Evolutionary conservation across 2,797 vertebrate genomes (phyloP), one percentile per base, ranked within the genome.

Genomic region (Allochrocebus solatus): DNA sequence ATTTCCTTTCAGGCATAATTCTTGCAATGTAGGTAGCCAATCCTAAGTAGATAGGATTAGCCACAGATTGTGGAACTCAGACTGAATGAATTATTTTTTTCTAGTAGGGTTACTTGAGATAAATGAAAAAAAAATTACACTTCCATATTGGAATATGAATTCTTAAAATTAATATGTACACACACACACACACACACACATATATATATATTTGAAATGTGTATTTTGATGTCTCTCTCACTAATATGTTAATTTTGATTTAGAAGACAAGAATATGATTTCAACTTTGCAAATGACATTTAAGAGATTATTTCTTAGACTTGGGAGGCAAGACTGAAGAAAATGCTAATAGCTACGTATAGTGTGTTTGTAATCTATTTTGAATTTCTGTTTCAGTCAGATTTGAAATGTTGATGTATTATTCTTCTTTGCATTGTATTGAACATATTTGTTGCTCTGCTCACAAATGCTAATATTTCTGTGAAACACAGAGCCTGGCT

Each of bases 321-420:
- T 96, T 57, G 4, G 55, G 84, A 93, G 88, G 13, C 39, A 95
- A 59, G 59, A 50, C 48, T 59, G 36, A 94, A 97, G 67, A 70
- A 92, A 86, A 86, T 70, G 93, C 24, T 83, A 87, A 33, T 50
- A 33, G 41, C 46, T 76, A n/a, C 11, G n/a, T 22, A 70, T 57
- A 88, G 4, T 87, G 12, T 75, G 28, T 80, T 93, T 97, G 93
- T 67, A 82, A 88, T 97, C 67, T 93, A 43, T 74, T 97, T 96
- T 96, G 74, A 97, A 97, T 95, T 95, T 93, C 87, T 95, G 72
- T 59, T 88, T 90, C 36, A 59, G 57, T 94, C 55, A 67, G 55
- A 88, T 84, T 22, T 75, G 92, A 93, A 86, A 80, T 93, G 57
- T 64, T 82, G 80, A 70, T 91, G 70, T 78, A 43, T 41, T 86